Conservation (phyloP, 2,113 vertebrate genomes). For the Chrysemys picta region DNA sequence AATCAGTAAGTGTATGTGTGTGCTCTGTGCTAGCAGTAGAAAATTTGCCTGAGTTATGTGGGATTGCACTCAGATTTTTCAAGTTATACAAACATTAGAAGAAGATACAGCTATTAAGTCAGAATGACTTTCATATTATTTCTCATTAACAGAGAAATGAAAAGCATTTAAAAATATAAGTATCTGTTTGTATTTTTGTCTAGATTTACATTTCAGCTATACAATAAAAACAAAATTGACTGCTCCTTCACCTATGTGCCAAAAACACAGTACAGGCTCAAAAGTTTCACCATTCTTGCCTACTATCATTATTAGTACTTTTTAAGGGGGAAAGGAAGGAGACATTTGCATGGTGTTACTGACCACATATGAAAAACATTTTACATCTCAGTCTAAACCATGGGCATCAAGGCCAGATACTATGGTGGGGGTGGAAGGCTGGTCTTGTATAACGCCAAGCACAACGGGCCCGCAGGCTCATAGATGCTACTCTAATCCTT, state of each 20-base stretch:
- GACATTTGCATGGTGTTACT: neutral
- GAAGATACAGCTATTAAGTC: accelerated
- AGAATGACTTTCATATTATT: neutral
- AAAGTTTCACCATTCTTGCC: neutral
- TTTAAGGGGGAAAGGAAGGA: neutral
- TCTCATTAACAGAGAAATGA: neutral
- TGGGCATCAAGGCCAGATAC: neutral
- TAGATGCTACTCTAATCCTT: neutral
- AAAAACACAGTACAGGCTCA: neutral
- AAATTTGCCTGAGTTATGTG: accelerated
- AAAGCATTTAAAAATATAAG: neutral
- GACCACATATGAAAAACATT: neutral
- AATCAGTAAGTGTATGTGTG: accelerated
- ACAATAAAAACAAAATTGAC: neutral
- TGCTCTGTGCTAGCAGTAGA: neutral
- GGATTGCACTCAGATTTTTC: neutral
- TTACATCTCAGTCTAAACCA: neutral
- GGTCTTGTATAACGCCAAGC: neutral
- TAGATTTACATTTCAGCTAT: neutral
- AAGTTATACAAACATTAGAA: neutral
- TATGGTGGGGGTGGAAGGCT: neutral
- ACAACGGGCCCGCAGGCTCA: neutral
- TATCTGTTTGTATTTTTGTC: neutral
- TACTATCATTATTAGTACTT: neutral
- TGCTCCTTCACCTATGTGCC: neutral